Conservation (phyloP, 2,797 vertebrate species). For the Naso thynnoides region DNA sequence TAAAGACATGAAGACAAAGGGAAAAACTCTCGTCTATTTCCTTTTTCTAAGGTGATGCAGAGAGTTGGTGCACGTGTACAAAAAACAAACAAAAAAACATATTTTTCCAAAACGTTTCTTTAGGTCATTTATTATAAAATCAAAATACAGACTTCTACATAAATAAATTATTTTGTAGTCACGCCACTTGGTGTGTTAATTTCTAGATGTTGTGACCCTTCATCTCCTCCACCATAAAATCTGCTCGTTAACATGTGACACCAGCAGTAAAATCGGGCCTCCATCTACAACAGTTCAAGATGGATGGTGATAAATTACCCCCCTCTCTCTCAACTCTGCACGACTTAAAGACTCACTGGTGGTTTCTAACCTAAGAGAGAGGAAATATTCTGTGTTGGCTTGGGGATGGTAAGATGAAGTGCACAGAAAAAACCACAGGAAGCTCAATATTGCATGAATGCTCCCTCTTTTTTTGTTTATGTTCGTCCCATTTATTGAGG, state of each 20-base stretch:
- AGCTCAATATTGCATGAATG: not conserved
- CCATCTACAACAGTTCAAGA: conserved; percentile 53
- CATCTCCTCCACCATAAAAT: conserved; percentile 63
- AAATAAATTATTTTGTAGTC: conserved; percentile 21
- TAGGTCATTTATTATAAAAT: not conserved
- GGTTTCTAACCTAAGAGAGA: conserved; percentile 51
- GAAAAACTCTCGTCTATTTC: conserved; percentile 36
- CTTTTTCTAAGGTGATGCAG: conserved; percentile 10
- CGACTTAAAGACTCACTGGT: conserved; percentile 56
- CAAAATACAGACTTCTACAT: not conserved
- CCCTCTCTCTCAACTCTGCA: conserved; percentile 31
- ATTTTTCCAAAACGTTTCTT: not conserved
- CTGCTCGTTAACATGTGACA: conserved; percentile 71
- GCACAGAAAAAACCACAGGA: conserved; percentile 16
- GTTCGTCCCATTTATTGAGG: not conserved
- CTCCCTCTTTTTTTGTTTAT: not conserved
- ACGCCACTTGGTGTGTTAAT: conserved; percentile 34
- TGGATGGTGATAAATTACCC: conserved; percentile 69
- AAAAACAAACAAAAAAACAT: conserved; percentile 5
- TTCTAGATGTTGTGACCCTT: conserved; percentile 59
- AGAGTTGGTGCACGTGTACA: conserved; percentile 7
- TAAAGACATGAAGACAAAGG: conserved; percentile 47
- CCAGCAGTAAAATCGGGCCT: conserved; percentile 66
- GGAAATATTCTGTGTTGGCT: conserved; percentile 37
- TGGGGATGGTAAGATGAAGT: conserved; percentile 25